Conservation (phyloP, 2,888 invertebrate genomes). For the Rhodophaea formosa region DNA sequence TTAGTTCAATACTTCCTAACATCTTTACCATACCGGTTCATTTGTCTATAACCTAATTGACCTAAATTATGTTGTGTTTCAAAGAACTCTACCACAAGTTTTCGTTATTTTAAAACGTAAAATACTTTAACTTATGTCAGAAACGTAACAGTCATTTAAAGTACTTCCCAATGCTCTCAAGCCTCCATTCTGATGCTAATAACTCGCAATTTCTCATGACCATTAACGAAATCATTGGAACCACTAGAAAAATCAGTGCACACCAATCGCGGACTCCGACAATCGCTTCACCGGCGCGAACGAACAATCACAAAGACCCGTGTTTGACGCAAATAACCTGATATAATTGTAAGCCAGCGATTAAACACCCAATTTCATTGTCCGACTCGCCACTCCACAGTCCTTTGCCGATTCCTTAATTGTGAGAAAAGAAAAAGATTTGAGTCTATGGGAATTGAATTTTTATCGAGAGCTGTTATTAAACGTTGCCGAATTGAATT, state of each 20-base stretch:
- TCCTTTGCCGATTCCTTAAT: slow-evolving; percentile 55
- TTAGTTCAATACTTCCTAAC: too few relatives aligned
- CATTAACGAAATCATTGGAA: slow-evolving; percentile 46
- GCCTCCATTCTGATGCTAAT: slow-evolving; percentile 9
- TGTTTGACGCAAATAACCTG: slow-evolving; percentile 72
- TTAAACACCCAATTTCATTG: slow-evolving; percentile 57
- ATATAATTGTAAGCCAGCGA: slow-evolving; percentile 36
- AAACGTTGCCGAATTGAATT: slow-evolving; percentile 49
- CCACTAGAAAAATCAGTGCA: slow-evolving; percentile 51
- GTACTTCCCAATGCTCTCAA: background rate
- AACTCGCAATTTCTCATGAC: slow-evolving; percentile 48
- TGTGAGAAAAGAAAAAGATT: slow-evolving; percentile 63
- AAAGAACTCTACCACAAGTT: too few relatives aligned
- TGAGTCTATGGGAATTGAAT: slow-evolving; percentile 64
- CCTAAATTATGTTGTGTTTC: too few relatives aligned
- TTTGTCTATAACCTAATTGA: too few relatives aligned
- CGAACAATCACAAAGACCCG: slow-evolving; percentile 52
- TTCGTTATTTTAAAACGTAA: too few relatives aligned
- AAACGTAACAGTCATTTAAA: too few relatives aligned
- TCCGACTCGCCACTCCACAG: slow-evolving; percentile 61
- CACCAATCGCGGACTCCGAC: slow-evolving; percentile 40
- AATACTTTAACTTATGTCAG: too few relatives aligned
- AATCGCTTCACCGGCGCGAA: slow-evolving; percentile 27
- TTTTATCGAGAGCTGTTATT: slow-evolving; percentile 37
- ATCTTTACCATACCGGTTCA: too few relatives aligned